Percentiles rank a stretch among this genome's conserved stretches.
Conservation (phyloP, 2,113 vertebrate species). For the mouse (Mus musculus) region DNA sequence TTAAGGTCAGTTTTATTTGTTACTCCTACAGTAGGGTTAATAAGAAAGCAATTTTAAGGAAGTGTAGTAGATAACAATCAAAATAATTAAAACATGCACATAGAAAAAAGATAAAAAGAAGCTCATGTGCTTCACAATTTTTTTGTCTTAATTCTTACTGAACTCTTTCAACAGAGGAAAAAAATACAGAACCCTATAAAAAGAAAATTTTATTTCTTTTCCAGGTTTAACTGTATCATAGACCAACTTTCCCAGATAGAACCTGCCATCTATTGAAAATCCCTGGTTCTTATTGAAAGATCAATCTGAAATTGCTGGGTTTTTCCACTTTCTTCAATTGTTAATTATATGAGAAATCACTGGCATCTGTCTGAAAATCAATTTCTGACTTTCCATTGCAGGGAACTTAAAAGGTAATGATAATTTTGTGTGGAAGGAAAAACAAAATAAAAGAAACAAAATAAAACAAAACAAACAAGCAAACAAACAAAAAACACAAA, state of each 20-base stretch:
- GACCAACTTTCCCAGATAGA: neutral
- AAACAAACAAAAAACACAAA: neutral
- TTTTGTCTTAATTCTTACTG: neutral
- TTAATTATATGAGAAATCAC: neutral
- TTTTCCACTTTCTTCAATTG: neutral
- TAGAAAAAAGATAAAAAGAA: neutral
- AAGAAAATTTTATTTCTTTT: neutral
- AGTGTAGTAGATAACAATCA: neutral
- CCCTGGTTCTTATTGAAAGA: neutral
- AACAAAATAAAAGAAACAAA: too few relatives aligned
- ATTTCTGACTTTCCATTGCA: neutral
- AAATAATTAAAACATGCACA: neutral
- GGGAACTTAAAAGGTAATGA: constrained; percentile 6
- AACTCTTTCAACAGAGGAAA: neutral
- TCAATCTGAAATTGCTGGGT: neutral
- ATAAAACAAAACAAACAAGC: too few relatives aligned
- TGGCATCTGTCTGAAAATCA: neutral
- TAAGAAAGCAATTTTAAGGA: neutral
- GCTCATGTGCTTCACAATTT: neutral
- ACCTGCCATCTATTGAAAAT: neutral
- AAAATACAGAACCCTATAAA: neutral
- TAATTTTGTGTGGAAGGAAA: neutral
- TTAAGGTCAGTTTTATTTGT: neutral
- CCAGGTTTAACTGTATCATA: neutral
- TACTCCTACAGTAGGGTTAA: neutral